Conservation (phyloP, 2,797 vertebrate genomes). For the Odontamblyopus lacepedii region DNA sequence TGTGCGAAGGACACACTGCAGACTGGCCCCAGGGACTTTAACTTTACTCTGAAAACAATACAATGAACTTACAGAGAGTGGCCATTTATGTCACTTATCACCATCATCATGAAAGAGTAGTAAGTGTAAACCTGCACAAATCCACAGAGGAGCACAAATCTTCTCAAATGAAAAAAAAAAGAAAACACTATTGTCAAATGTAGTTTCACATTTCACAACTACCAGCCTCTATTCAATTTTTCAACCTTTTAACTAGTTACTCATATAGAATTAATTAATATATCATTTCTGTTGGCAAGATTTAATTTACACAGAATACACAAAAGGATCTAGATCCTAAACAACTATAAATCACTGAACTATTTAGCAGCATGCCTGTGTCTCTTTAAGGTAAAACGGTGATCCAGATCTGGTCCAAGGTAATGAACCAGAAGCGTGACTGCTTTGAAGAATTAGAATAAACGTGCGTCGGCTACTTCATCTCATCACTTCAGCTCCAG, state of each 20-base stretch:
- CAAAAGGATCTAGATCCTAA: not conserved
- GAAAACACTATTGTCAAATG: not conserved
- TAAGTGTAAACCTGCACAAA: not conserved
- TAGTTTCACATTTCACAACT: not conserved
- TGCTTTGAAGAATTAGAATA: not conserved
- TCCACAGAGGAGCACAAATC: not conserved
- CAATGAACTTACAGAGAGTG: slow-evolving; percentile 27
- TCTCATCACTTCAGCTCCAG: not conserved
- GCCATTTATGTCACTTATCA: slow-evolving; percentile 3
- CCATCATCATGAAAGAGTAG: slow-evolving; percentile 10
- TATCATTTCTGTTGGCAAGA: no score
- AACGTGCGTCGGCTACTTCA: not conserved
- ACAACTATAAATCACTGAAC: not conserved
- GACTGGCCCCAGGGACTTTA: slow-evolving; percentile 28
- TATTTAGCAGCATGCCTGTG: not conserved
- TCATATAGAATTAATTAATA: no score
- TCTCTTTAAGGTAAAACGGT: not conserved
- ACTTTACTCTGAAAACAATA: slow-evolving; percentile 35
- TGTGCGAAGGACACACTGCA: slow-evolving; percentile 64
- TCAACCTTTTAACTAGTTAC: not conserved
- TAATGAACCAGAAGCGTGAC: not conserved
- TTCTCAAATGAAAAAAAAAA: slow-evolving; percentile 3
- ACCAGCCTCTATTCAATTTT: not conserved
- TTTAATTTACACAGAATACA: not conserved
- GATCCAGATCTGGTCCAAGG: not conserved